A percentile compares a stretch with the other conserved stretches of the same genome.
phyloP scores from a whole-genome alignment of 1,140 invertebrate species.

The Trichonephila clavipes region DNA sequence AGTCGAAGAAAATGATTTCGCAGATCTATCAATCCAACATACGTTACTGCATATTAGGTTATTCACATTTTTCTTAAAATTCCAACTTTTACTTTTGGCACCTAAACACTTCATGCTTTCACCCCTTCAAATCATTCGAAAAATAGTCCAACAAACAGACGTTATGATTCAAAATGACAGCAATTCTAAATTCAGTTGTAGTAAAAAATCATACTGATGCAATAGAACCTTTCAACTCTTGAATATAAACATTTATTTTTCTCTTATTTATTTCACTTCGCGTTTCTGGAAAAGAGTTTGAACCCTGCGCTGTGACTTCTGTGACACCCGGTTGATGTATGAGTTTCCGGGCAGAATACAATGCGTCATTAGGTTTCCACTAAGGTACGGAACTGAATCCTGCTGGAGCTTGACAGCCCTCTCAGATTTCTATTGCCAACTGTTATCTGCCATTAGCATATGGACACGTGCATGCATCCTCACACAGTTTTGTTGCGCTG shows the following conservation, averaged over 20 bases:
- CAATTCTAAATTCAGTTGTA: too few relatives aligned
- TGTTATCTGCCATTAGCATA: constrained; percentile 7
- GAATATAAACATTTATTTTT: constrained; percentile 2
- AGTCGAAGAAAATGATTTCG: too few relatives aligned
- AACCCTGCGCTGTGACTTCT: not conserved
- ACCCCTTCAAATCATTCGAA: too few relatives aligned
- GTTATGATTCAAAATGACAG: too few relatives aligned
- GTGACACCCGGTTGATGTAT: constrained; percentile 1
- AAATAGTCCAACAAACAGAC: too few relatives aligned
- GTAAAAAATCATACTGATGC: not conserved
- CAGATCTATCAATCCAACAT: too few relatives aligned
- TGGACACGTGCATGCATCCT: not conserved
- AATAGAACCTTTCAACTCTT: not conserved
- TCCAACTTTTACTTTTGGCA: too few relatives aligned
- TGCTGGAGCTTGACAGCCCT: not conserved
- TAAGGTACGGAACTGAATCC: not conserved
- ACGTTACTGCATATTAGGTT: too few relatives aligned
- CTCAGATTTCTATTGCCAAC: not conserved
- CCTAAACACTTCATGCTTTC: too few relatives aligned
- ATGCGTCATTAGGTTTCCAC: constrained; percentile 15
- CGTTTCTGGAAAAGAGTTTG: not conserved
- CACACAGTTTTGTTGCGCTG: not conserved
- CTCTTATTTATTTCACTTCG: not conserved
- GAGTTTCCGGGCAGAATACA: constrained; percentile 24
- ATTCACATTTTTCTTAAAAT: too few relatives aligned